Conservation (phyloP, 2,113 vertebrate genomes). For the Microcebus murinus region DNA sequence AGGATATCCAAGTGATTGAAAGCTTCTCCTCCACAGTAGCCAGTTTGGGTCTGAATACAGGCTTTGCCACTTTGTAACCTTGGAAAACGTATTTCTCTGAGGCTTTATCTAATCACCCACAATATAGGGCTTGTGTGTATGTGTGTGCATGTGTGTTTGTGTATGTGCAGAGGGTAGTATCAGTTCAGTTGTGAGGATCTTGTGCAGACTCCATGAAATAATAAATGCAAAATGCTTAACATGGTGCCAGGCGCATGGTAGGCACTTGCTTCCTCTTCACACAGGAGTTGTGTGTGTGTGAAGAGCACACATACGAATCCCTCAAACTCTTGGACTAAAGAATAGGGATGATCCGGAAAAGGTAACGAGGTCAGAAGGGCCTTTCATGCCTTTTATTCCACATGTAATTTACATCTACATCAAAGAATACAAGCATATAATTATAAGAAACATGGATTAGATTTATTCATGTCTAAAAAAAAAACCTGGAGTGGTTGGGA, state of each 20-base stretch:
- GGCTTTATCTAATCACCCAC: background rate
- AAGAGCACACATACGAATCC: background rate
- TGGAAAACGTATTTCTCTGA: background rate
- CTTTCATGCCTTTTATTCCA: background rate
- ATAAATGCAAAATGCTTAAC: background rate
- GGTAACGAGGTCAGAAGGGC: rapidly evolving
- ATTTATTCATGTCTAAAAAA: background rate
- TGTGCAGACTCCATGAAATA: background rate
- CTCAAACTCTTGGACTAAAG: background rate
- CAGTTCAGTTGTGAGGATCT: background rate
- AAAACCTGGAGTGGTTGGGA: too few relatives aligned
- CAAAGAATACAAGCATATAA: background rate
- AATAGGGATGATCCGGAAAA: background rate
- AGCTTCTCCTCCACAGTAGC: background rate
- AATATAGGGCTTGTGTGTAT: background rate
- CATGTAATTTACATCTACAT: background rate
- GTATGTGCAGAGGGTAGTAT: too few relatives aligned
- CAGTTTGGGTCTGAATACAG: background rate
- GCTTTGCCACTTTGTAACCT: background rate
- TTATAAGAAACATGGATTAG: background rate
- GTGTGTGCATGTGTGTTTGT: background rate
- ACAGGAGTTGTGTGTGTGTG: too few relatives aligned
- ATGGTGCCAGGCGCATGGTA: background rate
- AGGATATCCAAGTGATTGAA: background rate
- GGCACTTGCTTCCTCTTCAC: background rate